Conservation (phyloP, 2,797 vertebrate species). For the Fundulus diaphanus region DNA sequence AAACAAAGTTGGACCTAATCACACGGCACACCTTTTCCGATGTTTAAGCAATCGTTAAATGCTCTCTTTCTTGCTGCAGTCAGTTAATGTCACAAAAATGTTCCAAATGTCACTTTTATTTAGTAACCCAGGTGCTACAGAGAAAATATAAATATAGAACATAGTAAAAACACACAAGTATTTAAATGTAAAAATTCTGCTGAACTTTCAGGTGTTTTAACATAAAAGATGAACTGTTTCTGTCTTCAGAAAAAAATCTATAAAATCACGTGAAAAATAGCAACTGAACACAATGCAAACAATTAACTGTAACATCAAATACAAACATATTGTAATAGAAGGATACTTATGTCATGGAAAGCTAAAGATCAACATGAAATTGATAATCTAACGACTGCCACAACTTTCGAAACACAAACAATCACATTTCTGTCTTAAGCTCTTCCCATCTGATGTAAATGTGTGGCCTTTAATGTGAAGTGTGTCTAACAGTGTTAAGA, state of each 20-base stretch:
- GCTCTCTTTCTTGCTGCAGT: slow-evolving; percentile 4
- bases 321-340: neutral
- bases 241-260: neutral
- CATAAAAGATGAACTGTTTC: neutral
- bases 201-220: neutral
- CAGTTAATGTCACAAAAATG: neutral
- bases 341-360: neutral
- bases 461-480: slow-evolving; percentile 48
- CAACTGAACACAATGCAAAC: neutral
- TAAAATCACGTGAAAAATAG: neutral
- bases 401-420: neutral
- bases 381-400: neutral
- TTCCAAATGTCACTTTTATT: slow-evolving; percentile 23
- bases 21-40: too few relatives aligned
- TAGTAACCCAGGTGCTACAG: slow-evolving; percentile 20
- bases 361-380: slow-evolving; percentile 20
- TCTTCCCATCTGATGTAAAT: neutral
- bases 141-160: neutral
- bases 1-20: too few relatives aligned
- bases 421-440: slow-evolving; percentile 2
- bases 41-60: too few relatives aligned
- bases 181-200: neutral
- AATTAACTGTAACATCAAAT: slow-evolving; percentile 28
- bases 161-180: neutral
- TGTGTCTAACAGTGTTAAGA: slow-evolving; percentile 5